Evolutionary conservation across 1,140 invertebrate species (phyloP), one percentile per base, ranked within the genome.

Genomic region (Holotrichia oblita): DNA sequence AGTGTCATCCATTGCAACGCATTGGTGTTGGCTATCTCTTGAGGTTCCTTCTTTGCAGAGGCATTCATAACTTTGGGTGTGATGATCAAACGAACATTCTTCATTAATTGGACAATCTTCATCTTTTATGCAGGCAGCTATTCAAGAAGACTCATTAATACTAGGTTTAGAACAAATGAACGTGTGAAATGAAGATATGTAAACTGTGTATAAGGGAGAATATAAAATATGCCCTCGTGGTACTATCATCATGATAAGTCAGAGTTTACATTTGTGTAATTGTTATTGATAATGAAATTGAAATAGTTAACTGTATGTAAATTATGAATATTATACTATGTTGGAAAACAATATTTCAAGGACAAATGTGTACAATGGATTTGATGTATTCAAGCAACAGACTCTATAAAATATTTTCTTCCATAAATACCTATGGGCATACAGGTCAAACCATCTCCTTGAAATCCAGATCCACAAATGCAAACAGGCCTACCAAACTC

Each of bases 31-130:
- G 34, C 88, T 85, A 79, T 91, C 90, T 81, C 88, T 80, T 69
- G 88, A 85, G 83, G 90, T 90, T 79, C 93, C 89, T 76, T 86
- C 88, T 81, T 88, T 89, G 86, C 93, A 98, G 77, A 89, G 90
- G 87, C 96, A 94, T 79, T 93, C 87, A 83, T 92, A 91, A 80
- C 91, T 89, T 20, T 89, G 85, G 44, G 87, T 88, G 27, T 87
- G 84, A 0, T 87, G 81, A 81, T 93, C 90, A 75, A 91, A 92
- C 17, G 89, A 85, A 84, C 97, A 98, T 79, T 92, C 90, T 17
- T 95, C 95, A 82, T 95, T 92, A 20, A 89, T 87, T 79, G 92
- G 91, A 84, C 96, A 98, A 40, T 96, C 91, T 0, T 90, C 87
- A 75, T 91, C 89, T 27, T 89, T 89, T 17, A 86, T 90, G 85